A percentile compares a stretch with the other conserved stretches of the same genome.
Conservation (phyloP, 2,113 vertebrate species). For the Pseudopodoces humilis region DNA sequence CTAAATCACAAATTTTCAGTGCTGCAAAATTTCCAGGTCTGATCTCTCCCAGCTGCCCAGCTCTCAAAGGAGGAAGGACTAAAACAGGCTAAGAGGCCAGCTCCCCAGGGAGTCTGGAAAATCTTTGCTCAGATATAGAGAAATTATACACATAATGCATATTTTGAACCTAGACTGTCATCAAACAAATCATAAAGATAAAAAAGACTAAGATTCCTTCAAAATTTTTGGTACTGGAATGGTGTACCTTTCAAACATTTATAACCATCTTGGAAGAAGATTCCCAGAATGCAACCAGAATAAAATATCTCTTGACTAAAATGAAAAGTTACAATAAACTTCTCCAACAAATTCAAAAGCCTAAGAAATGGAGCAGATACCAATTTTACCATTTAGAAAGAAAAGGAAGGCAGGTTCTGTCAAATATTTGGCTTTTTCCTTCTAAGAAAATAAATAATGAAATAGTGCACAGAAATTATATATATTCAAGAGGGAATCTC, state of each 20-base stretch:
- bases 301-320: not conserved
- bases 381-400: not conserved
- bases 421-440: not conserved
- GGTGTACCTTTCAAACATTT: not conserved
- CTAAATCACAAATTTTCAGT: not conserved
- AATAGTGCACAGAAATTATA: not conserved
- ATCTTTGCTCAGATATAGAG: not conserved
- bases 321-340: not conserved
- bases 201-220: not conserved
- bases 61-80: not conserved
- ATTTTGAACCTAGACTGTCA: not conserved
- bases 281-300: not conserved
- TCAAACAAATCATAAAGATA: not conserved
- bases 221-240: not conserved
- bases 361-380: not conserved
- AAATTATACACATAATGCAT: not conserved
- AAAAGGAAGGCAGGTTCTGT: not conserved
- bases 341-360: not conserved
- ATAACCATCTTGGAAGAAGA: not conserved
- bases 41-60: not conserved
- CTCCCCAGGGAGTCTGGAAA: not conserved
- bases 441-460: not conserved
- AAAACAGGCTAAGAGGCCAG: not conserved
- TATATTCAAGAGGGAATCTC: not conserved
- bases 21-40: not conserved